Percentiles rank a stretch among this genome's conserved stretches.
phyloP scores from a whole-genome alignment of 2,888 invertebrate genomes.

The Venustoraphidia nigricollis region DNA sequence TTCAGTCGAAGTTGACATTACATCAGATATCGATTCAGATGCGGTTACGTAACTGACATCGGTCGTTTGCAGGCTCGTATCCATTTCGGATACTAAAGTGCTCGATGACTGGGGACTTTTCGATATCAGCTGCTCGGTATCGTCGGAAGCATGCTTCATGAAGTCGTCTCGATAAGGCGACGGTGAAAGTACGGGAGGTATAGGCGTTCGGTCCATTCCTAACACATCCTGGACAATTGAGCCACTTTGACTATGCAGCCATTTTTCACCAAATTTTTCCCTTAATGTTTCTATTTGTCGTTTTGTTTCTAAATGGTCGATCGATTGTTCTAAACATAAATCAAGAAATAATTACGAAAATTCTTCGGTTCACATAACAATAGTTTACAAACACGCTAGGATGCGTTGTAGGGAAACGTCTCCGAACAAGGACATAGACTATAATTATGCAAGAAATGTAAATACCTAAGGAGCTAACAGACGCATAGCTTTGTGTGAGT shows the following conservation, averaged over 20 bases:
- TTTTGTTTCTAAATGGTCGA: constrained; percentile 39
- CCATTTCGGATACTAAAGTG: not conserved
- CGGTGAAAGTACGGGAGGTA: constrained; percentile 12
- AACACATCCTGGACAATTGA: constrained; percentile 36
- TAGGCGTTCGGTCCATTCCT: constrained; percentile 27
- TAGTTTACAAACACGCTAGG: not conserved
- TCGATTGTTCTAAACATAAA: constrained; percentile 18
- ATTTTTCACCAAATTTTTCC: constrained; percentile 40
- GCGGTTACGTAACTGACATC: not conserved
- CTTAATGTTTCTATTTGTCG: constrained; percentile 39
- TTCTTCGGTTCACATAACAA: constrained; percentile 2
- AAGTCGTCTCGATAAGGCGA: constrained; percentile 12
- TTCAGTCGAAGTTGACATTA: not conserved
- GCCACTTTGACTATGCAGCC: constrained; percentile 38
- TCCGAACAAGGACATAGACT: too few species aligned
- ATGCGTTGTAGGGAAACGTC: too few species aligned
- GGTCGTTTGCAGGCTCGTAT: not conserved
- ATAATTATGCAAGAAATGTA: not conserved
- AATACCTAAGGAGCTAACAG: constrained; percentile 7
- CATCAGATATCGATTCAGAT: not conserved
- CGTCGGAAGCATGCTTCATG: not conserved
- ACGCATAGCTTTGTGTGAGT: constrained; percentile 10
- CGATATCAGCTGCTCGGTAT: not conserved
- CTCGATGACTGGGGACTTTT: not conserved
- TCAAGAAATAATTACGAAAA: constrained; percentile 7